Conservation (phyloP, 2,797 vertebrate species). For the Acrocephalus scirpaceus region DNA sequence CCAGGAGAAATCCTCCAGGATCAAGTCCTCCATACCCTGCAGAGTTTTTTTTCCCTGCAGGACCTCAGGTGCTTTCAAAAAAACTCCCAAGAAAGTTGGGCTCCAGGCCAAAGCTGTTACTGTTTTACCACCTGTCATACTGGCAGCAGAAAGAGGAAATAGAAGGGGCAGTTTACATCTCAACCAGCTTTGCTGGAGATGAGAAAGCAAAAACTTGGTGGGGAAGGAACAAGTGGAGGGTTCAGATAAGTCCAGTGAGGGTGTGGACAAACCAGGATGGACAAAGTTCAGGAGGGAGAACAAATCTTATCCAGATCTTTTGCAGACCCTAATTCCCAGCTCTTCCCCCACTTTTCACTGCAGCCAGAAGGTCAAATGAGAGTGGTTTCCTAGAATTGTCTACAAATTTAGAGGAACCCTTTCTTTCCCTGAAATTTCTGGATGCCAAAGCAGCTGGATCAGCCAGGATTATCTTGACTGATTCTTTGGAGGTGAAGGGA, state of each 20-base stretch:
- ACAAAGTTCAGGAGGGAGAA: neutral
- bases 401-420: neutral
- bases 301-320: neutral
- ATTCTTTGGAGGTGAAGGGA: neutral
- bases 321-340: neutral
- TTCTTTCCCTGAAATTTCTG: neutral
- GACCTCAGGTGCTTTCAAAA: neutral
- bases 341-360: neutral
- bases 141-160: neutral
- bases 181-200: neutral
- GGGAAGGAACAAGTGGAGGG: neutral
- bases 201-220: neutral
- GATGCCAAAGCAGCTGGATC: neutral
- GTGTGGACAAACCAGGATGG: neutral
- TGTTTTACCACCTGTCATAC: neutral
- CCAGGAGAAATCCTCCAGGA: neutral
- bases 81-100: neutral
- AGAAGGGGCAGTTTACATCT: neutral
- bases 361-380: neutral
- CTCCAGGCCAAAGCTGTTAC: neutral
- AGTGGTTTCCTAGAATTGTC: neutral
- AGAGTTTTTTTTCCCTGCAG: neutral
- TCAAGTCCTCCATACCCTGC: accelerated
- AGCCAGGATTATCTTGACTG: neutral
- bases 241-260: neutral